Conservation (phyloP, 1,140 invertebrate genomes). For the Zaprionus nigranus region DNA sequence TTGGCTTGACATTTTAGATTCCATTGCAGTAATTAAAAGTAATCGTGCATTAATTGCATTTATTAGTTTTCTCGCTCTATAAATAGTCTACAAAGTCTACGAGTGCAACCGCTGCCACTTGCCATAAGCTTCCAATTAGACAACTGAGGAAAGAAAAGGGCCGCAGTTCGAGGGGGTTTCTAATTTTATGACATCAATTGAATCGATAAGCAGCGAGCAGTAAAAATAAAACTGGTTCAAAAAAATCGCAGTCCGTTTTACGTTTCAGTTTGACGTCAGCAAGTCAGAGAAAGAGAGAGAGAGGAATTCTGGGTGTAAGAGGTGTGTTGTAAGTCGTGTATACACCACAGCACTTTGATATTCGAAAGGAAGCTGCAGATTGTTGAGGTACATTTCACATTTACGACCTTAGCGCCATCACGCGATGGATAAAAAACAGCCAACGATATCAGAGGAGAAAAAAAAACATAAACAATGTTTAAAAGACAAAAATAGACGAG, state of each 20-base stretch:
- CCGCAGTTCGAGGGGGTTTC: not conserved
- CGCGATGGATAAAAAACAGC: constrained; percentile 26
- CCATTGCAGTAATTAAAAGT: constrained; percentile 3
- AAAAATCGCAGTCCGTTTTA: constrained; percentile 23
- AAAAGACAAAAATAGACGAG: constrained; percentile 31
- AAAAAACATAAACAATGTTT: constrained; percentile 37
- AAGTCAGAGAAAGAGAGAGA: not conserved
- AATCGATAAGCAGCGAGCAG: constrained; percentile 35
- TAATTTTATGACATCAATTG: constrained; percentile 37
- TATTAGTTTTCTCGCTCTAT: constrained; percentile 2
- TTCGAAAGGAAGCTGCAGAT: not conserved
- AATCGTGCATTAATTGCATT: constrained; percentile 27
- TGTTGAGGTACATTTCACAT: constrained; percentile 1
- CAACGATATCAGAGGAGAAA: not conserved
- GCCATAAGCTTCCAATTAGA: constrained; percentile 24
- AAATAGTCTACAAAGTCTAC: constrained; percentile 21
- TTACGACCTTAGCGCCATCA: not conserved
- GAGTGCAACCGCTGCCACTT: constrained; percentile 12
- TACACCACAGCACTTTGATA: constrained; percentile 23
- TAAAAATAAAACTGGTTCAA: constrained; percentile 37
- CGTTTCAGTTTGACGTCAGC: constrained; percentile 46
- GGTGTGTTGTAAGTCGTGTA: constrained; percentile 3
- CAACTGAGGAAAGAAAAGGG: not conserved
- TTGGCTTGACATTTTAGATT: constrained; percentile 6
- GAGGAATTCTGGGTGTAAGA: not conserved